Percentiles rank a stretch among this genome's conserved stretches.
phyloP scores from a whole-genome alignment of 2,888 invertebrate species.

The Orchesellides sinensis region DNA sequence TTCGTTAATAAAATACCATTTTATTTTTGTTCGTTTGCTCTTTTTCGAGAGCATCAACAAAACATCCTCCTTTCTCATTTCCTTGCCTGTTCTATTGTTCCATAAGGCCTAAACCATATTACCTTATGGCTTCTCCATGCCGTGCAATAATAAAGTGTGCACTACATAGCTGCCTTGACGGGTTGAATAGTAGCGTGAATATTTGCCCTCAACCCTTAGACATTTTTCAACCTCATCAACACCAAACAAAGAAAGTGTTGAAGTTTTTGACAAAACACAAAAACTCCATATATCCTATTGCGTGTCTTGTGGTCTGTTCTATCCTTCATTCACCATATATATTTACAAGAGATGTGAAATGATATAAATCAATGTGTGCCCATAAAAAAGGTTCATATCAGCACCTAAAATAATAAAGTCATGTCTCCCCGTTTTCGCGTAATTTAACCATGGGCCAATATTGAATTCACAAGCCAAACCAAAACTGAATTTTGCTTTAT shows the following conservation, averaged over 20 bases:
- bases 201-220: conserved; percentile 1
- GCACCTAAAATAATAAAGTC: no score
- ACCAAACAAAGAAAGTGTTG: not conserved
- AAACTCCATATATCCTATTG: not conserved
- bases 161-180: not conserved
- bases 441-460: no score
- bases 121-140: not conserved
- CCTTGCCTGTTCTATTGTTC: no score
- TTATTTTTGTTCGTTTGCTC: not conserved
- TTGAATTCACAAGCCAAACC: no score
- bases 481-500: no score
- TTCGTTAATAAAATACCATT: not conserved
- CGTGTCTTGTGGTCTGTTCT: not conserved
- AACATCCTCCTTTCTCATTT: not conserved
- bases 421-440: no score
- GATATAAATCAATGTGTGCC: not conserved
- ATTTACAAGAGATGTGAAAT: not conserved
- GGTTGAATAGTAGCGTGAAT: not conserved
- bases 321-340: no score
- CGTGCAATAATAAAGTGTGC: no score
- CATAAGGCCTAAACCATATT: not conserved
- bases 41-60: no score
- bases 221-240: not conserved
- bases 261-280: not conserved
- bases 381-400: no score